Percentiles rank a stretch among this genome's conserved stretches.
phyloP scores from a whole-genome alignment of 2,888 invertebrate genomes.

The Tipula confusa region DNA sequence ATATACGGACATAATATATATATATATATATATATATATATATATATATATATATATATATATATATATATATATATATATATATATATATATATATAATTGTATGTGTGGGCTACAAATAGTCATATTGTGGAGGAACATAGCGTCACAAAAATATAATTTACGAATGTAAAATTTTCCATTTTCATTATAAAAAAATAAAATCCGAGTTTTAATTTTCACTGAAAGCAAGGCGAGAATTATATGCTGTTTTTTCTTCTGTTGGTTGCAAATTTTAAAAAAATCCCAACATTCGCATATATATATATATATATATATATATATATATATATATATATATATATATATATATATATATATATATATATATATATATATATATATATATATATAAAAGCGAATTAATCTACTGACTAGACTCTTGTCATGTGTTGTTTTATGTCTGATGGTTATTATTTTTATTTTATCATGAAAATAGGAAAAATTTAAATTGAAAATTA shows the following conservation, averaged over 20 bases:
- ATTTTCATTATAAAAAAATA: neutral
- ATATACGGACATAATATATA: too few relatives aligned
- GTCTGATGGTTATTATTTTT: neutral
- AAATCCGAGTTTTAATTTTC: neutral
- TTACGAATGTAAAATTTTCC: neutral
- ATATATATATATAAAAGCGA: neutral
- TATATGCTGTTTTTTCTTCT: neutral
- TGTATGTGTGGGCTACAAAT: neutral
- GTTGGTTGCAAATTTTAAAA: neutral
- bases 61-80: too few relatives aligned
- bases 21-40: too few relatives aligned
- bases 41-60: too few relatives aligned
- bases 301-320: too few relatives aligned
- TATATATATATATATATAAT: too few relatives aligned
- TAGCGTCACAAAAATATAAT: neutral
- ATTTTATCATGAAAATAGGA: neutral
- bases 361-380: too few relatives aligned
- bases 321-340: too few relatives aligned
- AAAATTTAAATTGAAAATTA: neutral
- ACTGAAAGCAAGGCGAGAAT: neutral
- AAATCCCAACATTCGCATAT: neutral
- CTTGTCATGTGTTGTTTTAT: neutral
- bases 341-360: too few relatives aligned
- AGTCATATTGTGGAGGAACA: neutral
- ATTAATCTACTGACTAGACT: conserved; percentile 12